Conservation (phyloP, 1,140 invertebrate genomes). For the Hesperophylax magnus region DNA sequence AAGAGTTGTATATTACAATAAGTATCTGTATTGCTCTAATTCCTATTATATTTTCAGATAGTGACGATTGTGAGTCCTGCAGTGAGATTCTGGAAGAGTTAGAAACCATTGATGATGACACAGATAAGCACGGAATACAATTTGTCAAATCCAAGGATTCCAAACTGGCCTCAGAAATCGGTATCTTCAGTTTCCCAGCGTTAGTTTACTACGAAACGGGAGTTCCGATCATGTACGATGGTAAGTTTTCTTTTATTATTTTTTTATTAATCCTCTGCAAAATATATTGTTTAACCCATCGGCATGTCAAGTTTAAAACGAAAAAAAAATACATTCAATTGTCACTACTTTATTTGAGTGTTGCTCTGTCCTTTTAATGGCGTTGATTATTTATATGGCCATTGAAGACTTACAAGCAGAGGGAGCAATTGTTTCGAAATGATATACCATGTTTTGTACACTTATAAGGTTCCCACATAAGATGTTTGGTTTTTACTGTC, state of each 20-base stretch:
- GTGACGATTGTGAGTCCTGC: constrained; percentile 87
- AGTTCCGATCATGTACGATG: constrained; percentile 94
- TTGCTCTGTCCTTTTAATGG: too few species aligned
- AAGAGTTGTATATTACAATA: too few species aligned
- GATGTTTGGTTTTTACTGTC: too few species aligned
- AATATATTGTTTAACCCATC: background rate
- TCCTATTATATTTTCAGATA: constrained; percentile 72
- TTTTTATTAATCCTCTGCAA: constrained; percentile 7
- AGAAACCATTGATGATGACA: constrained; percentile 95
- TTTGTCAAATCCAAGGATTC: constrained; percentile 95
- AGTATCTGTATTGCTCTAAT: background rate
- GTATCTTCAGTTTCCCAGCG: constrained; percentile 91
- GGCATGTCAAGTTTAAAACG: too few species aligned
- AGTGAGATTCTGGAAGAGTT: constrained; percentile 88
- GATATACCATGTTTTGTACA: too few species aligned
- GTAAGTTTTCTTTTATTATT: constrained; percentile 73
- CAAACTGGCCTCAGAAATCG: constrained; percentile 90
- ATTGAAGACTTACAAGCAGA: too few species aligned
- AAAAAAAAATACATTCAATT: too few species aligned
- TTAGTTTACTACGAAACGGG: constrained; percentile 94
- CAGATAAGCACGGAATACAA: constrained; percentile 92
- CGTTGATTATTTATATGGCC: too few species aligned
- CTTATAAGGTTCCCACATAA: too few species aligned
- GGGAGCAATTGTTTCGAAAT: too few species aligned
- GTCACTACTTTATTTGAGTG: too few species aligned